Evolutionary conservation across 1,140 invertebrate species (phyloP).

Genomic region (Neoseiulus cucumeris): DNA sequence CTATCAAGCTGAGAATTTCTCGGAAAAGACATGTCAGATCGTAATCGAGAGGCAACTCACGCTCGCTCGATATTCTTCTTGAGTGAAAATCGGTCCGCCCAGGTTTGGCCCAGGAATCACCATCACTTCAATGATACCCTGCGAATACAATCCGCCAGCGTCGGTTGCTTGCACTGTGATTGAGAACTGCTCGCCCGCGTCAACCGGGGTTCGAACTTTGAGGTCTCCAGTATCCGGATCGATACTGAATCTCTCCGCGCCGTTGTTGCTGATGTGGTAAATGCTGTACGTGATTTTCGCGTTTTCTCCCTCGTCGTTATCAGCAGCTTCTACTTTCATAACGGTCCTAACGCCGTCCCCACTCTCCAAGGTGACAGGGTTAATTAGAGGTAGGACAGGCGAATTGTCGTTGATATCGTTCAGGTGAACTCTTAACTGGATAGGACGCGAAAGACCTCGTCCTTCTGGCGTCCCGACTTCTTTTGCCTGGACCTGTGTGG

Average conservation of each 20-base stretch:
- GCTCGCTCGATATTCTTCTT: constrained; percentile 56
- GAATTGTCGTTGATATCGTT: constrained; percentile 68
- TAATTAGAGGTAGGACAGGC: constrained; percentile 48
- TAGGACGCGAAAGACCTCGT: constrained; percentile 52
- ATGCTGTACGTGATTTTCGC: constrained; percentile 59
- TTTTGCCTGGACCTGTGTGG: constrained; percentile 42
- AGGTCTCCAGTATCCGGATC: constrained; percentile 54
- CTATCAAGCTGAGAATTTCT: too few species aligned
- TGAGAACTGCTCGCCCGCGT: constrained; percentile 66
- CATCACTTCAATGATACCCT: constrained; percentile 60
- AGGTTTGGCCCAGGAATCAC: constrained; percentile 63
- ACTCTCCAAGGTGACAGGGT: constrained; percentile 54
- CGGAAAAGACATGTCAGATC: too few species aligned
- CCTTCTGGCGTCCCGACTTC: constrained; percentile 40
- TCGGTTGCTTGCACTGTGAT: constrained; percentile 53
- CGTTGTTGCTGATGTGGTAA: constrained; percentile 72
- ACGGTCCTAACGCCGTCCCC: constrained; percentile 51
- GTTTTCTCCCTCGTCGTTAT: constrained; percentile 64
- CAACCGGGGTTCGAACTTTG: constrained; percentile 40
- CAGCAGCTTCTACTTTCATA: constrained; percentile 54
- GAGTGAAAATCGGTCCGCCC: constrained; percentile 53
- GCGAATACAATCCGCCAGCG: constrained; percentile 25
- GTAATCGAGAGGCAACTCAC: too few species aligned
- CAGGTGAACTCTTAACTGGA: constrained; percentile 51
- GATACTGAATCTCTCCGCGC: constrained; percentile 58